Conservation (phyloP, 2,797 vertebrate species). For the Pantherophis alleghaniensis region DNA sequence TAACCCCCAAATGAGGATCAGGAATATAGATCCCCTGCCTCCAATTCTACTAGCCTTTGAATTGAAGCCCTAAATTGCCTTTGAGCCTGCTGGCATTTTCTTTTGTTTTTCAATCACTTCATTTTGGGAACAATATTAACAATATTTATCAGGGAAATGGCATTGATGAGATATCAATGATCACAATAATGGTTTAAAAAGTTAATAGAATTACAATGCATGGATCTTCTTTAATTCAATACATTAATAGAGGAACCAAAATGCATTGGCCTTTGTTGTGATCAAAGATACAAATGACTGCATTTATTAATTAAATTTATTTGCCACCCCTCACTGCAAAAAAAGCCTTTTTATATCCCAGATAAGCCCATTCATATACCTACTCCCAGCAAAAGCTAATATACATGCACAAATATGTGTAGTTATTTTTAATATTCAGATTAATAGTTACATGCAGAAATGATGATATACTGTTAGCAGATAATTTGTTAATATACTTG, state of each 20-base stretch:
- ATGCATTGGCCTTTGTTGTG: background rate
- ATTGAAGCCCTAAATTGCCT: background rate
- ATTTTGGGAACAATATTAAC: background rate
- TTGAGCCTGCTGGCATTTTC: background rate
- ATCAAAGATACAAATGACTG: background rate
- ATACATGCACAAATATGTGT: background rate
- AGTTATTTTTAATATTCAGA: background rate
- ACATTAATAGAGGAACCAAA: background rate
- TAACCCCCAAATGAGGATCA: background rate
- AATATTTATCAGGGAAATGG: background rate
- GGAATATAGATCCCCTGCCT: background rate
- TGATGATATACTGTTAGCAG: background rate
- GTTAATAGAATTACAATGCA: background rate
- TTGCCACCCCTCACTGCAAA: background rate
- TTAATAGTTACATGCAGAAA: background rate
- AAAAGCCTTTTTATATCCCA: background rate
- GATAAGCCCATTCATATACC: background rate
- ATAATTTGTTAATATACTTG: background rate
- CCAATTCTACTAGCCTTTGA: background rate
- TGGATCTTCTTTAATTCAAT: background rate
- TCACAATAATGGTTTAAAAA: background rate
- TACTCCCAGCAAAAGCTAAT: background rate
- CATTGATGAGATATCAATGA: background rate
- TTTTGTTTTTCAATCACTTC: background rate
- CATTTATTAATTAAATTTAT: background rate